Base-by-base conservation (phyloP, 1,140 invertebrate species). In the Probaryconus sp. region DNA sequence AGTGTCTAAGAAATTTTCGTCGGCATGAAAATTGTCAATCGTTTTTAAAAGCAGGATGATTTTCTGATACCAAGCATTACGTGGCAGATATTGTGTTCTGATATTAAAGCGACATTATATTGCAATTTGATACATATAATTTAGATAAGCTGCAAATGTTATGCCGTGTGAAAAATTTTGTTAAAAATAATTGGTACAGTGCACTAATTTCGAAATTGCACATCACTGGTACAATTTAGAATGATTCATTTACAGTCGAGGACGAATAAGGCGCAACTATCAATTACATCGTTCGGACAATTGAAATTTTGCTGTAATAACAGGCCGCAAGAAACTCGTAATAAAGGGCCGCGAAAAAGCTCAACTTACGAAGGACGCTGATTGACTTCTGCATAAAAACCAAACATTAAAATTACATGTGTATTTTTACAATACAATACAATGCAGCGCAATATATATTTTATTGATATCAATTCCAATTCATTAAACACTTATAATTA, bases 241-340 rank as follows among this genome's bases (percentile, higher is more conserved):
- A 73, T 73, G 38, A 67, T 73, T 67, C 63, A 67, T 73, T 73
- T 40, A 48, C 55, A 51, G 38, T 3, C 55, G 55, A 67, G 71
- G 63, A 43, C 63, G 50, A 28, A 33, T 53, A 28, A 28, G 35
- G 47, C 9, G 31, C 56, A 74, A 60, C 37, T 67, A 61, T 74
- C 71, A 74, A 74, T 74, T 74, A 68, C 50, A 74, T 74, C 71
- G 63, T 74, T 63, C 51, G 63, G 63, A 74, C 71, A 74, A 74
- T 74, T 74, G 71, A 74, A 74, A 74, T 63, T 74, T 74, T 37
- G 47, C 33, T 9, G 63, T 74, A 74, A 74, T 74, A 68, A 74
- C 71, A 74, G 63, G 45, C 63, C 58, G 71, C 71, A 64, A 64
- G 43, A 26, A 58, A 68, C 11, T 68, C 28, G 16, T 74, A 68